Evolutionary conservation across 37 sponge, comb jelly and placozoan species (phyloP), one percentile per base, ranked within the genome.

Genomic region (Haliclona indistincta): DNA sequence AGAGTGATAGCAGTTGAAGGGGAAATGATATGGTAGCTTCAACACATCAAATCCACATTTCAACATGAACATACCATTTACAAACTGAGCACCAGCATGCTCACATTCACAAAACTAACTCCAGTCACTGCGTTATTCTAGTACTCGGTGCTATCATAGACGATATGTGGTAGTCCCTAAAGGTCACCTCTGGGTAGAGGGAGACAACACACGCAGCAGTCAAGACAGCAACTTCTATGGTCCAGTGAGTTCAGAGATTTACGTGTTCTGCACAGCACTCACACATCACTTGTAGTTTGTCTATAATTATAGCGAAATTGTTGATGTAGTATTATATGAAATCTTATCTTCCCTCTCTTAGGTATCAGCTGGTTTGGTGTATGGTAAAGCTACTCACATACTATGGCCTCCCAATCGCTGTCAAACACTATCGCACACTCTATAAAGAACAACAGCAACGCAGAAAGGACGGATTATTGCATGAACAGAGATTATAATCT

Each of bases 161-260:
- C 25, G 58, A 2, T 33, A 40, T 33, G 77, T 95, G 22, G 35
- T 10, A 22, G 49, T 96, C 1, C 93, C 97, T 38, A 35, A 53
- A 37, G 84, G 87, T 22, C 93, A 96, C 45, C 56, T 60, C 56
- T 96, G 97, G 97, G 86, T 96, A 20, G 97, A 96, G 71, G 97
- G 97, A 61, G 97, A 96, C 53, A 81, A 89, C 34, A 1, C 28
- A 1, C 26, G 38, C 10, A 71, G 29, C 29, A 89, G 88, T 56
- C 55, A 70, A 55, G 97, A 96, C 87, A 93, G 97, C 82, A 96
- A 96, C 67, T 0, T 64, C 42, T 92, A 83, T 79, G 97, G 97
- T 47, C 84, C 93, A 37, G 97, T 96, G 15, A 79, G 91, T 68
- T 17, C 43, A 19, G 19, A 19, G 5, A 37, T 36, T 52, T 3